These are phyloP conservation scores for Maconellicoccus hirsutus DNA, from an alignment of 1,140 invertebrate species.

Conservation along the genomic window DNA sequence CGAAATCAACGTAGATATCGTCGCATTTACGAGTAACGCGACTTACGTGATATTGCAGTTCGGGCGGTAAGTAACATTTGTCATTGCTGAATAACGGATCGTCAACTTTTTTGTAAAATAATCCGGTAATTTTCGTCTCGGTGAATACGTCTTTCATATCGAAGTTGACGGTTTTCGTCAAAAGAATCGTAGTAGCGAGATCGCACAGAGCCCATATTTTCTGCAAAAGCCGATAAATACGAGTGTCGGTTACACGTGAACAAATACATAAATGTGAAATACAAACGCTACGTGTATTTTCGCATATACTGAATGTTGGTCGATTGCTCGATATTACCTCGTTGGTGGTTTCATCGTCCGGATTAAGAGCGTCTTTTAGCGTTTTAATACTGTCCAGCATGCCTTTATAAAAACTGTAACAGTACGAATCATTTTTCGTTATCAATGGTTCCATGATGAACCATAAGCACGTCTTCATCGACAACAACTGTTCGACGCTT, in stretches of 20 bases:
- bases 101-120: constrained; percentile 66
- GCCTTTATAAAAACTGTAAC: constrained; percentile 90
- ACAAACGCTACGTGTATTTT: too few relatives aligned
- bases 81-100: constrained; percentile 55
- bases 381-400: constrained; percentile 85
- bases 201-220: constrained; percentile 95
- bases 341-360: constrained; percentile 67
- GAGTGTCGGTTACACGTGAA: background rate
- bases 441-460: constrained; percentile 89
- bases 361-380: constrained; percentile 75
- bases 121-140: constrained; percentile 69
- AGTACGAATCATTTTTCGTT: constrained; percentile 84
- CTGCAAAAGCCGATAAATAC: constrained; percentile 38
- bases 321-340: constrained; percentile 57
- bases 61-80: constrained; percentile 42
- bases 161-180: constrained; percentile 73
- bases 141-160: constrained; percentile 78
- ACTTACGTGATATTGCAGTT: constrained; percentile 30
- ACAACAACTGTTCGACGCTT: constrained; percentile 59
- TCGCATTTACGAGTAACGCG: background rate
- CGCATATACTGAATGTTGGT: too few relatives aligned
- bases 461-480: constrained; percentile 75
- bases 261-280: background rate
- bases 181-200: constrained; percentile 76
- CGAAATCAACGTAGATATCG: background rate